Evolutionary conservation across 1,140 invertebrate species (phyloP), one percentile per base, ranked within the genome.

Genomic region (Melipona quadrifasciata): DNA sequence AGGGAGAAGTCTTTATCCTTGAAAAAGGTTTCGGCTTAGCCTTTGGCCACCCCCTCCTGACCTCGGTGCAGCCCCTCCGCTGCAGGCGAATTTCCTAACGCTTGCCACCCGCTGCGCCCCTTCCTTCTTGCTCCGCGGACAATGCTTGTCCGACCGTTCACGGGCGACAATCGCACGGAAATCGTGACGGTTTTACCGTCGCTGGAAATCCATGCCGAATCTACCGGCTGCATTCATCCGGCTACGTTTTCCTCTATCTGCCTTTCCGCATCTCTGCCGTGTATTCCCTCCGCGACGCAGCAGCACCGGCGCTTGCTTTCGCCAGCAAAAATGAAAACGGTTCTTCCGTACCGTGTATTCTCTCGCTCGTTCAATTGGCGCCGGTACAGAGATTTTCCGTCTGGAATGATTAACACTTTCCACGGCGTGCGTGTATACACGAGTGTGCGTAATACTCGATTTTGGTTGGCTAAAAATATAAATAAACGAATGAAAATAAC

Each of bases 181-280:
- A 93, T 92, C 90, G 90, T 92, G 92, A 93, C 91, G 91, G 91
- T 92, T 92, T 93, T 92, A 92, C 89, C 90, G 87, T 90, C 88
- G 78, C 79, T 82, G 77, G 89, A 92, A 92, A 92, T 92, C 92
- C 89, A 89, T 91, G 89, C 90, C 89, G 90, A 92, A 92, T 91
- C 91, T 90, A 89, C 86, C 58, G 80, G 83, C 86, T 84, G 88
- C 84, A 87, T 87, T 89, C 85, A 90, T 80, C 68, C 39, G 55
- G 64, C 72, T 67, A 39, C 74, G 78, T 79, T 80, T 74, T 80
- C 68, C 75, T 88, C 84, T 89, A 84, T 89, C 82, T 91, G 68
- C 31, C 73, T 80, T 77, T 79, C 74, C 78, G 71, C 82, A 84
- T 89, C 89, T 84, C 58, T 53, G 55, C 74, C n/a, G n/a, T n/a